Conservation (phyloP, 2,113 vertebrate species). For the Antennarius striatus region DNA sequence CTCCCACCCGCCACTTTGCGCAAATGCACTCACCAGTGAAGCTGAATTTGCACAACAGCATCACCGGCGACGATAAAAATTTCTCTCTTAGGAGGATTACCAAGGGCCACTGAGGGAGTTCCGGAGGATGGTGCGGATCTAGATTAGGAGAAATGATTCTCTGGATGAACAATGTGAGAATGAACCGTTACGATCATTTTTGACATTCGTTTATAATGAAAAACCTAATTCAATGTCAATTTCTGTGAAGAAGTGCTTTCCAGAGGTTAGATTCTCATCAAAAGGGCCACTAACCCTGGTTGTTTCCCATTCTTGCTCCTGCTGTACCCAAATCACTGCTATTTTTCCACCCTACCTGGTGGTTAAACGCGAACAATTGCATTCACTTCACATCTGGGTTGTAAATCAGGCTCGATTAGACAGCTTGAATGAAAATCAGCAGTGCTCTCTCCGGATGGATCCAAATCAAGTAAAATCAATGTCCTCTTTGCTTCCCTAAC, state of each 20-base stretch:
- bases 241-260: not conserved
- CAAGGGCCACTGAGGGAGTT: not conserved
- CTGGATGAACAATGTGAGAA: not conserved
- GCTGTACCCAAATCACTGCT: not conserved
- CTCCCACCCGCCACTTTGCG: conserved; percentile 50
- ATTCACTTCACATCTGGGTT: conserved; percentile 53
- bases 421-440: conserved; percentile 55
- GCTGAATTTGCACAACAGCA: not conserved
- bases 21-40: conserved; percentile 36
- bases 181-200: not conserved
- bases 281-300: too few relatives aligned
- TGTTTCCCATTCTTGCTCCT: conserved; percentile 1
- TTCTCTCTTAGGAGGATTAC: not conserved
- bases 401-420: conserved; percentile 60
- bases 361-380: conserved; percentile 59
- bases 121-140: too few relatives aligned
- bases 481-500: conserved; percentile 27
- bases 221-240: not conserved
- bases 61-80: not conserved
- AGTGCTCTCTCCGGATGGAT: conserved; percentile 26
- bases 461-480: conserved; percentile 48
- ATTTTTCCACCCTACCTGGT: conserved; percentile 24
- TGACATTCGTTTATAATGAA: not conserved
- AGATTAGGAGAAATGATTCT: not conserved
- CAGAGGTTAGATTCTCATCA: not conserved